Percentiles rank a stretch among this genome's conserved stretches.
Conservation (phyloP, 2,888 invertebrate genomes). For the Oxystoma pomonae region DNA sequence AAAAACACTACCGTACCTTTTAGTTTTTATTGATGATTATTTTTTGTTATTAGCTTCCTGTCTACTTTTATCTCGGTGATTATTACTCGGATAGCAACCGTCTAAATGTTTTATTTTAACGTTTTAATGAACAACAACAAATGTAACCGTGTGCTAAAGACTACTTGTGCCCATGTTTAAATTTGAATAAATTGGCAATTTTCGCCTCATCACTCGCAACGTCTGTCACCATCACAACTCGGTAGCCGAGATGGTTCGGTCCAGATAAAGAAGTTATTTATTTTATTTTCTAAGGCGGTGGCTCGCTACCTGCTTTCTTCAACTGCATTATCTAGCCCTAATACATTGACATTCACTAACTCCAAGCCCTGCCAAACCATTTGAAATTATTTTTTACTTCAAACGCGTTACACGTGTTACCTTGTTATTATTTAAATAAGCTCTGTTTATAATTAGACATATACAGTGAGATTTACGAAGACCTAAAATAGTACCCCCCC, state of each 20-base stretch:
- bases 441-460: too few species aligned
- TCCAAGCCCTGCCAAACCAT: too few species aligned
- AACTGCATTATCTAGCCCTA: background rate
- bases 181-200: constrained; percentile 23
- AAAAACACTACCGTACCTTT: too few species aligned
- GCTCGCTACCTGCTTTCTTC: background rate
- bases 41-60: too few species aligned
- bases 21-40: too few species aligned
- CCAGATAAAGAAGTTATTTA: background rate
- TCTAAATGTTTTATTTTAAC: background rate
- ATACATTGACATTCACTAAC: too few species aligned
- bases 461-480: too few species aligned
- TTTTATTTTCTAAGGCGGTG: background rate
- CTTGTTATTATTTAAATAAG: too few species aligned
- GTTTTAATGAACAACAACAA: background rate
- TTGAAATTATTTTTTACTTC: too few species aligned
- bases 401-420: too few species aligned
- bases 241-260: background rate
- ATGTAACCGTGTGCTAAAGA: constrained; percentile 16
- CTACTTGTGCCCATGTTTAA: constrained; percentile 19
- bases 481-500: too few species aligned
- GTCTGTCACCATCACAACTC: background rate
- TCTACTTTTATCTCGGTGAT: background rate
- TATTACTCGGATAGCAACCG: background rate
- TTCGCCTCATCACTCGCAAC: constrained; percentile 4